These are phyloP conservation scores for Elaphurus davidianus DNA, from an alignment of 2,113 vertebrate genomes.

Conservation along the genomic window DNA sequence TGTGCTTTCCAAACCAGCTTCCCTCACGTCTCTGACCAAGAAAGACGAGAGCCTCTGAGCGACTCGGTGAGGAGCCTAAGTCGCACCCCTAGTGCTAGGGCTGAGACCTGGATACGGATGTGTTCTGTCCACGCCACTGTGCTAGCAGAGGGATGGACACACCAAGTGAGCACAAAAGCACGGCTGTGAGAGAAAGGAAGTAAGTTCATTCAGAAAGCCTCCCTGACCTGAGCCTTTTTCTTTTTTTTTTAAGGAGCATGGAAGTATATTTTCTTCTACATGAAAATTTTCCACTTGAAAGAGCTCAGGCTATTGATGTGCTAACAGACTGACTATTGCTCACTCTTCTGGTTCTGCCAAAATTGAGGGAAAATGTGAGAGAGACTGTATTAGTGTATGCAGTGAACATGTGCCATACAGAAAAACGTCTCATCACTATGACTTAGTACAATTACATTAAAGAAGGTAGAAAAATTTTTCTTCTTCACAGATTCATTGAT, in stretches of 20 bases:
- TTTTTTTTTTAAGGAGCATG: not conserved
- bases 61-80: not conserved
- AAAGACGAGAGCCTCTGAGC: not conserved
- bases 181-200: not conserved
- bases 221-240: not conserved
- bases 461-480: not conserved
- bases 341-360: not conserved
- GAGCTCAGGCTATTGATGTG: not conserved
- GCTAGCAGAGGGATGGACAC: not conserved
- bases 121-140: not conserved
- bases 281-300: not conserved
- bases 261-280: not conserved
- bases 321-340: not conserved
- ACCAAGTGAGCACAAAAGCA: not conserved
- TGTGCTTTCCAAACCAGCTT: not conserved
- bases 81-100: not conserved
- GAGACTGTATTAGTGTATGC: not conserved
- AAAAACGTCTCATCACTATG: not conserved
- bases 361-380: not conserved
- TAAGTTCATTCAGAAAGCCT: not conserved
- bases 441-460: constrained; percentile 10
- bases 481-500: not conserved
- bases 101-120: not conserved
- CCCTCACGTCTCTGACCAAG: not conserved
- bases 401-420: not conserved